Conservation (phyloP, 2,113 vertebrate genomes). For the Podocnemis expansa region DNA sequence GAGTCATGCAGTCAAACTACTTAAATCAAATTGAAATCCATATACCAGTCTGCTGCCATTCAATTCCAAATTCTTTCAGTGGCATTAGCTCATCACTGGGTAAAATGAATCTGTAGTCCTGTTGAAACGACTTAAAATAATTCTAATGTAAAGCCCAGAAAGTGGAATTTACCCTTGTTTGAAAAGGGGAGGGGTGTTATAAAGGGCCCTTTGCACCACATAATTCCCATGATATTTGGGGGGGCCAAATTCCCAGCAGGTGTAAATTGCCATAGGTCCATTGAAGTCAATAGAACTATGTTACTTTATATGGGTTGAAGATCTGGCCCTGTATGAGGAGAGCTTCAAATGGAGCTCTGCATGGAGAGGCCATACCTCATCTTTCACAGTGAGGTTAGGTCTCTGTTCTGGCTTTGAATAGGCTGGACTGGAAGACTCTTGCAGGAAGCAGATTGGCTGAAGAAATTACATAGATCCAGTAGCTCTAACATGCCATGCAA, state of each 20-base stretch:
- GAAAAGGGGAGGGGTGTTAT: not conserved
- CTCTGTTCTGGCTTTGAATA: not conserved
- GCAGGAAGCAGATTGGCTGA: accelerated
- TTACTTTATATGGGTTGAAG: not conserved
- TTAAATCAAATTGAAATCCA: conserved; percentile 68
- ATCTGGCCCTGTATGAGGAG: not conserved
- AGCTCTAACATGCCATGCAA: accelerated
- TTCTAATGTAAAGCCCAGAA: conserved; percentile 48
- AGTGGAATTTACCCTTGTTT: conserved; percentile 36
- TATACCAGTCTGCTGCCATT: conserved; percentile 57
- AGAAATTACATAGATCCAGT: accelerated
- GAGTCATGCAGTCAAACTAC: conserved; percentile 45
- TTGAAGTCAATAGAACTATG: accelerated
- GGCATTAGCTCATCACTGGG: conserved; percentile 62
- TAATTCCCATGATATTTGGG: not conserved
- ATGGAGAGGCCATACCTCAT: accelerated
- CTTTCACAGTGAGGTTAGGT: not conserved
- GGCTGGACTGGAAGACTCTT: not conserved
- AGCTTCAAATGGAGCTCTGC: no score
- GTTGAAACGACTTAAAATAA: conserved; percentile 70
- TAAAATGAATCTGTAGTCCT: conserved; percentile 68
- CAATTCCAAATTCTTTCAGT: conserved; percentile 72
- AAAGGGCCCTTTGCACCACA: not conserved
- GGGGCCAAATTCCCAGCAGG: not conserved
- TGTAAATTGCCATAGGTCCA: not conserved